Evolutionary conservation across 2,113 vertebrate genomes (phyloP), one percentile per base, ranked within the genome.

Genomic region (Serinus canaria): DNA sequence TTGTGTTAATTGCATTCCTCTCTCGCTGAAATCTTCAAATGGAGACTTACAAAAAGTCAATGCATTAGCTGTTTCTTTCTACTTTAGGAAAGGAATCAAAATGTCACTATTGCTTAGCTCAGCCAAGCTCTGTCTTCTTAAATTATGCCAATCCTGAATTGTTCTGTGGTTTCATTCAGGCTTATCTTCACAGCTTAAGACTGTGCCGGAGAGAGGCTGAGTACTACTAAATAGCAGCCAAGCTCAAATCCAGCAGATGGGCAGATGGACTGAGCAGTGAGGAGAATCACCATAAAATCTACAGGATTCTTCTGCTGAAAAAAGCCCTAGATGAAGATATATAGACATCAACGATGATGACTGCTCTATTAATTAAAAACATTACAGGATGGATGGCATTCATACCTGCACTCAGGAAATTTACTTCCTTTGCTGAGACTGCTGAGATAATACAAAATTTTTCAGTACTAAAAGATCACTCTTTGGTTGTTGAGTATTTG

Each of bases 1-100:
- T 92, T 73, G 67, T 95, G 95, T 94, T 97, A 98, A 98, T 86
- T 97, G 95, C 94, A 92, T 97, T 94, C 94, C 91, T 97, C 94
- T 96, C 87, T 96, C 74, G 21, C 83, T 86, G 90, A 92, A 95
- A 95, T 97, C 73, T 84, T 94, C 96, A 97, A 97, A 97, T 93
- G 92, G 91, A 96, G 94, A 91, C 90, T 95, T 97, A 89, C 59
- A 92, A 96, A 95, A 93, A 97, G 92, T 97, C 96, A 97, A 58
- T 87, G 94, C 87, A 83, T 96, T 96, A 95, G 92, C 90, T 92
- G 87, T 82, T 95, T 96, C 86, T 89, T 97, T 97, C 80, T 95
- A 87, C 87, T 73, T n/a, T 93, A 94, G 80, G 68, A 89, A 96
- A 96, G 93, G 83, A 94, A 95, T 95, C 92, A 67, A 94, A 85